Evolutionary conservation across 2,113 vertebrate species (phyloP).

Genomic region (Sinocyclocheilus grahami): DNA sequence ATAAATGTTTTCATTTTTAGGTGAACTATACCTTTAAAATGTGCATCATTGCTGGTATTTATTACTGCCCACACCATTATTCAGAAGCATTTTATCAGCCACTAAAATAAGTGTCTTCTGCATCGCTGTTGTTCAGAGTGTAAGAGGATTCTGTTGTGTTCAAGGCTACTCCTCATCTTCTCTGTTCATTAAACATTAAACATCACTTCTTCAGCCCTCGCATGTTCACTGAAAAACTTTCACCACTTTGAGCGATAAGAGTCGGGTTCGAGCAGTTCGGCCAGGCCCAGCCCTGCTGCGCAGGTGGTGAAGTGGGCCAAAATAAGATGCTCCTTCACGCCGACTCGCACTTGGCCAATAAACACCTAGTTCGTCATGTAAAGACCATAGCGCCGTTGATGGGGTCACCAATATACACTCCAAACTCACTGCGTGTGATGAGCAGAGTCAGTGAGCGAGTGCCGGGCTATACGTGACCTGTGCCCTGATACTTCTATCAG

Average conservation of each 20-base stretch:
- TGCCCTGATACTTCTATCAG: constrained; percentile 69
- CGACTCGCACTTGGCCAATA: constrained; percentile 44
- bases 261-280: background rate
- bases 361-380: constrained; percentile 45
- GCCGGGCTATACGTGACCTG: constrained; percentile 64
- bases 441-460: constrained; percentile 18
- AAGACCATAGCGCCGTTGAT: constrained; percentile 36
- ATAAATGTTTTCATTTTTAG: background rate
- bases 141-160: constrained; percentile 27
- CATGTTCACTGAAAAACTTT: constrained; percentile 44
- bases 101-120: background rate
- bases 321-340: constrained; percentile 40
- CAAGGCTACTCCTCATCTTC: constrained; percentile 14
- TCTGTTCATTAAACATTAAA: constrained; percentile 45
- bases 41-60: background rate
- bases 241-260: constrained; percentile 34
- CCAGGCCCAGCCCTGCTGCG: background rate
- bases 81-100: background rate
- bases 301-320: constrained; percentile 52
- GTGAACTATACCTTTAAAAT: background rate
- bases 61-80: background rate
- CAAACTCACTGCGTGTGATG: background rate
- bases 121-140: background rate
- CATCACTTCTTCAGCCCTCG: constrained; percentile 34
- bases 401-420: constrained; percentile 45